Conservation (phyloP, 2,797 vertebrate species). For the Tauraco hartlaubi region DNA sequence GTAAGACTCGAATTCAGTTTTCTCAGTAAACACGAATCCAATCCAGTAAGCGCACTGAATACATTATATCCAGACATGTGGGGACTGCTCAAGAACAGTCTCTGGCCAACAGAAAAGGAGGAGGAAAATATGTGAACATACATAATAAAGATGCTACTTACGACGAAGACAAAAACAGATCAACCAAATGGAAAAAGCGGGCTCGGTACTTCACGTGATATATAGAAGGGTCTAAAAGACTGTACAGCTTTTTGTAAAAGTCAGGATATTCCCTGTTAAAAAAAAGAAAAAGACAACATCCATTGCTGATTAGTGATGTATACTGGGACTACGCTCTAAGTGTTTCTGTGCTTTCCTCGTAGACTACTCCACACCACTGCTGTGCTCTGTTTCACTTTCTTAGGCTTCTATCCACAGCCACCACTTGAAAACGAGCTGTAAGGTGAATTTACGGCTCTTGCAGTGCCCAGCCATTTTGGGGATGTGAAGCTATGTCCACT, state of each 20-base stretch:
- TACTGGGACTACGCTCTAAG: not conserved
- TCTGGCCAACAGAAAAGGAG: not conserved
- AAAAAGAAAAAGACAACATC: not conserved
- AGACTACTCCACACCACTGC: not conserved
- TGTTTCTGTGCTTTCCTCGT: not conserved
- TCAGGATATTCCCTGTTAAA: slow-evolving; percentile 92
- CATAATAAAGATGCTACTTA: slow-evolving; percentile 71
- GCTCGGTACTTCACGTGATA: slow-evolving; percentile 95
- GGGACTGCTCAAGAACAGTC: not conserved
- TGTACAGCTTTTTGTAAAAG: slow-evolving; percentile 95
- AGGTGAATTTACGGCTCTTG: not conserved
- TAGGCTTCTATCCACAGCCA: not conserved
- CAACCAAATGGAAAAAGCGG: slow-evolving; percentile 91
- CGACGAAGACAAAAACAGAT: slow-evolving; percentile 95
- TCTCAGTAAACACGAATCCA: not conserved
- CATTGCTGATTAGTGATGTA: not conserved
- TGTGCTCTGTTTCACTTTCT: not conserved
- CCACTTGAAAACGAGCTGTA: not conserved
- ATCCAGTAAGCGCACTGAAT: not conserved
- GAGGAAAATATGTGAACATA: not conserved
- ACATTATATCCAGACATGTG: not conserved
- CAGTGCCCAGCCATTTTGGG: not conserved
- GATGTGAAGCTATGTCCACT: not conserved
- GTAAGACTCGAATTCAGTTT: not conserved
- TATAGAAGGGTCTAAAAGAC: slow-evolving; percentile 91